Base-by-base conservation (phyloP, 2,797 vertebrate genomes). In the Muscicapa comitata region DNA sequence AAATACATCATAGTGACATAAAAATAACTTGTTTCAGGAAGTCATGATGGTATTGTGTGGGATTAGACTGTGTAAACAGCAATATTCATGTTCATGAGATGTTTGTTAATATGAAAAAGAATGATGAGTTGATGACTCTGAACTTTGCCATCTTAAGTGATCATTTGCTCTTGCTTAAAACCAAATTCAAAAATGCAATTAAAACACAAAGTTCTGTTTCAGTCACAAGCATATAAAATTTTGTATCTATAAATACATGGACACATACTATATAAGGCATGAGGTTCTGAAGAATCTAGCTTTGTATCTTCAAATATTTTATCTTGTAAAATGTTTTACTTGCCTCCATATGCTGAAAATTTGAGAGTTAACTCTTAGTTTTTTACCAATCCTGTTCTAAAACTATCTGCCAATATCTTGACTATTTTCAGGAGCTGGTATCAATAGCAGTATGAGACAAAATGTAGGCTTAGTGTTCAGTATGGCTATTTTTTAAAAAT, bases 11-110 rank as follows among this genome's bases (percentile, higher is more conserved):
- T 2, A 62, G 63, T 57, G 33, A 75, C 78, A 59, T 88, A 86
- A 93, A 93, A 93, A 77, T 74, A 77, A 66, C 35, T 77, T 85
- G 23, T 88, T 93, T 88, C 33, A 73, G 63, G 78, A 89, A 82
- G 31, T 73, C 26, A 10, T 85, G 18, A 29, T 82, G 33, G n/a
- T n/a, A 35, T n/a, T 65, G 29, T 77, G 43, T 71, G 50, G 47
- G 43, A 75, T 72, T 72, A 65, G 38, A 24, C 42, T 72, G 35
- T 86, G 65, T 54, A 80, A 77, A 75, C 25, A 82, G 15, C 11
- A 13, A 23, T 75, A 72, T 47, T 92, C 38, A 17, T 62, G 43
- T 87, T 82, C 37, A 65, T 61, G 42, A 71, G 53, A 37, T 85
- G 31, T 78, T 72, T 83, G 43, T 47, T 71, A 74, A 53, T 53